Conservation (phyloP, 1,140 invertebrate species). For the Sarcophaga peregrina region DNA sequence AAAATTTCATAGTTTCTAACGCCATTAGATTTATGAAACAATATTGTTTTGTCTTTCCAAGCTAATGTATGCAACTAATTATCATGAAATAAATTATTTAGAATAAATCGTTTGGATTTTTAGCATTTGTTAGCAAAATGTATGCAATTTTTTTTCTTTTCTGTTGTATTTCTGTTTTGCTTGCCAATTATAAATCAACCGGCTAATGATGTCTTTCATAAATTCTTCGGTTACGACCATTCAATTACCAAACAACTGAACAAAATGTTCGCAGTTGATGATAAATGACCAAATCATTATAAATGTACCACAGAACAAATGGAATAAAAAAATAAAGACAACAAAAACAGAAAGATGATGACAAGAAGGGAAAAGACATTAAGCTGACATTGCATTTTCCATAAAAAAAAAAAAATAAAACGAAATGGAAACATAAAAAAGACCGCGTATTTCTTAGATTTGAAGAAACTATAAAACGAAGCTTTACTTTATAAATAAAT, state of each 20-base stretch:
- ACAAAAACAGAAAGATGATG: neutral
- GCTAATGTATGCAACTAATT: too few species aligned
- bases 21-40: too few species aligned
- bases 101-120: too few species aligned
- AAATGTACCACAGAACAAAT: neutral
- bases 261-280: neutral
- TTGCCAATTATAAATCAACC: neutral
- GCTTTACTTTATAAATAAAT: too few species aligned
- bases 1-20: too few species aligned
- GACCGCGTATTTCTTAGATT: neutral
- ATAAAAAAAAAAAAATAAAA: neutral
- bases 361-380: neutral
- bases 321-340: neutral
- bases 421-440: neutral
- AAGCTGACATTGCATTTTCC: conserved; percentile 20
- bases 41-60: too few species aligned
- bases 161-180: too few species aligned
- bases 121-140: too few species aligned
- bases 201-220: conserved; percentile 19
- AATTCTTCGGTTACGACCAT: neutral
- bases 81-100: too few species aligned
- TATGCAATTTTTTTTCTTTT: too few species aligned
- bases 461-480: too few species aligned
- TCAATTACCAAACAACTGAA: neutral
- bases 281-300: conserved; percentile 12